phyloP scores from a whole-genome alignment of 2,888 invertebrate genomes.

The Lepidonotus clava region DNA sequence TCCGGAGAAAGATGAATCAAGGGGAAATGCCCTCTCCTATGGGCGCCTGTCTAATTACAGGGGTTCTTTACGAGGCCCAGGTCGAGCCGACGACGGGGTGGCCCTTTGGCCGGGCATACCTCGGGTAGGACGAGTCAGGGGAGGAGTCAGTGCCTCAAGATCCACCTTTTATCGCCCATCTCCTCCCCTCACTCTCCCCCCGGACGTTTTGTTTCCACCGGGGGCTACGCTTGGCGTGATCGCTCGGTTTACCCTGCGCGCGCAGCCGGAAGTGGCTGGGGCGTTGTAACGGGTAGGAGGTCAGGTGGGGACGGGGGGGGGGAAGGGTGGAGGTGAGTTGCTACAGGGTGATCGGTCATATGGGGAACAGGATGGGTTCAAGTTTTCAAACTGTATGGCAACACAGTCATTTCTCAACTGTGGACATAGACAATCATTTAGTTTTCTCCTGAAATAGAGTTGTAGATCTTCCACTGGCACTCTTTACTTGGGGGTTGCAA shows the following conservation, averaged over 20 bases:
- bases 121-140: no score
- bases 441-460: no score
- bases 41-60: slow-evolving; percentile 28
- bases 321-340: no score
- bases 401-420: no score
- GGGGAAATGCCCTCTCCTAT: not conserved
- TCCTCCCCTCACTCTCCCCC: no score
- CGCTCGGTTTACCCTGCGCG: slow-evolving; percentile 5
- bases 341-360: no score
- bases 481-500: no score
- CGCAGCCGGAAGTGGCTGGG: slow-evolving; percentile 13
- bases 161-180: not conserved
- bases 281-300: slow-evolving; percentile 14
- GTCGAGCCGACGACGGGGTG: not conserved
- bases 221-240: not conserved
- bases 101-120: not conserved
- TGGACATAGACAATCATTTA: no score
- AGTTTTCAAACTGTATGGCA: no score
- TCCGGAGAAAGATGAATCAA: slow-evolving; percentile 1
- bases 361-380: no score
- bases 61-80: not conserved
- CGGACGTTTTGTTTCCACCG: slow-evolving; percentile 6
- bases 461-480: no score
- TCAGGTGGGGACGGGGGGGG: not conserved
- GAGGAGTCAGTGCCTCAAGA: no score